These are phyloP conservation scores for Hypocryptadius cinnamomeus DNA, from an alignment of 2,113 vertebrate species.

Conservation along the genomic window DNA sequence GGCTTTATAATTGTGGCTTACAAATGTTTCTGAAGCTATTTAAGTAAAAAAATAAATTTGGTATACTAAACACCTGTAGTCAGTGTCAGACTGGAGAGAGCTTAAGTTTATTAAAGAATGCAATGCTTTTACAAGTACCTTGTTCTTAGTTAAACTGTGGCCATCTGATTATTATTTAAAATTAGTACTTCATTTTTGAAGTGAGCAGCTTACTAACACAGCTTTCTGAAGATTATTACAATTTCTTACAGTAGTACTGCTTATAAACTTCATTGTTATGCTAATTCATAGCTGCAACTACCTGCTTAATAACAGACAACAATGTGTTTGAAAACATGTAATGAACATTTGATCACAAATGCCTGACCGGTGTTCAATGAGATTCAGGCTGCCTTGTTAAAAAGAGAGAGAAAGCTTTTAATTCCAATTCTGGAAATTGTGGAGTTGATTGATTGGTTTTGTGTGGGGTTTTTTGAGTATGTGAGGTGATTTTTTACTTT, in stretches of 20 bases:
- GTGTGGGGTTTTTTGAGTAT: neutral
- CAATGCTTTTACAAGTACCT: neutral
- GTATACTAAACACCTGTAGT: neutral
- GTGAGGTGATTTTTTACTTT: neutral
- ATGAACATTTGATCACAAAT: neutral
- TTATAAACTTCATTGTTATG: neutral
- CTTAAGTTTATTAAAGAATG: neutral
- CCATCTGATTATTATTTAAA: neutral
- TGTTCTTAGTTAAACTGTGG: neutral
- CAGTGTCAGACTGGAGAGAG: neutral
- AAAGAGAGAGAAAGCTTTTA: neutral
- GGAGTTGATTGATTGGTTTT: neutral
- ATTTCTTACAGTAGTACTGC: neutral
- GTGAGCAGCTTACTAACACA: neutral
- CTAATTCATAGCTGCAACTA: neutral
- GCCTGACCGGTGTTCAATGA: accelerated
- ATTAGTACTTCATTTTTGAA: neutral
- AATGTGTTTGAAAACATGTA: neutral
- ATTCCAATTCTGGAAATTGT: neutral
- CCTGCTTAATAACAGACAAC: neutral
- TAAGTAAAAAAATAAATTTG: neutral
- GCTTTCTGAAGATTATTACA: neutral
- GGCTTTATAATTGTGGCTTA: neutral
- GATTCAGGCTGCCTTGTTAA: neutral
- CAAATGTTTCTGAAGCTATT: neutral